Percentiles rank a stretch among this genome's conserved stretches.
Evolutionary conservation across 2,888 invertebrate species (phyloP).

Genomic region (Brachyptera putata): DNA sequence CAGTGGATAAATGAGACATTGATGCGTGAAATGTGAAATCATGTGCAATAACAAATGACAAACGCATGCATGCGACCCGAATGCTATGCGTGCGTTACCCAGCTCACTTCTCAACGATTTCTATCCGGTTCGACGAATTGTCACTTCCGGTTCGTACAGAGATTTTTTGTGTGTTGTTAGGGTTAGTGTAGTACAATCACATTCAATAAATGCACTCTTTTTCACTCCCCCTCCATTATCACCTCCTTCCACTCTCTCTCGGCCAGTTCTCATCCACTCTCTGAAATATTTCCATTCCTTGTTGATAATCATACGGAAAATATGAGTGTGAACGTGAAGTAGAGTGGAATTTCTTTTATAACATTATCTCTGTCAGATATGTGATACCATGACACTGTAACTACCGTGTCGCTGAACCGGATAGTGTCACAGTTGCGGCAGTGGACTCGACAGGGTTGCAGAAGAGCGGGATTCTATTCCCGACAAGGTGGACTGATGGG

Average conservation of each 20-base stretch:
- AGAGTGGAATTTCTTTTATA: no score
- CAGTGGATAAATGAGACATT: no score
- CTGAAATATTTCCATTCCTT: constrained; percentile 3
- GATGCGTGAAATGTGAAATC: constrained; percentile 27
- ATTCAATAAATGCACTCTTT: neutral
- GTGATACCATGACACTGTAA: no score
- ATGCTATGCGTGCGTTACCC: neutral
- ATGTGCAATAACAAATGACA: constrained; percentile 33
- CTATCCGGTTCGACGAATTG: constrained; percentile 26
- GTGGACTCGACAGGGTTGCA: neutral
- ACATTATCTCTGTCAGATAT: no score
- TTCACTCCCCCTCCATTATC: neutral
- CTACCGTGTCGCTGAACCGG: no score
- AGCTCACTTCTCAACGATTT: constrained; percentile 17
- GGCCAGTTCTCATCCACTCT: neutral
- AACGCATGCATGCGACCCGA: constrained; percentile 22
- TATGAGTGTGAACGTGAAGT: no score
- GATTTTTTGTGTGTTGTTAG: constrained; percentile 5
- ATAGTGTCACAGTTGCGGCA: neutral
- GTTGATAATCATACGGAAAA: no score
- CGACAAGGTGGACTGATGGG: no score
- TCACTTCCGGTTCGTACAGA: constrained; percentile 26
- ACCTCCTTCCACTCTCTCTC: constrained; percentile 1
- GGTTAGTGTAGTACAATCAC: neutral
- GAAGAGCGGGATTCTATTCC: neutral